A percentile compares a stretch with the other conserved stretches of the same genome.
phyloP scores from a whole-genome alignment of 2,113 vertebrate species.

The Tyto alba region DNA sequence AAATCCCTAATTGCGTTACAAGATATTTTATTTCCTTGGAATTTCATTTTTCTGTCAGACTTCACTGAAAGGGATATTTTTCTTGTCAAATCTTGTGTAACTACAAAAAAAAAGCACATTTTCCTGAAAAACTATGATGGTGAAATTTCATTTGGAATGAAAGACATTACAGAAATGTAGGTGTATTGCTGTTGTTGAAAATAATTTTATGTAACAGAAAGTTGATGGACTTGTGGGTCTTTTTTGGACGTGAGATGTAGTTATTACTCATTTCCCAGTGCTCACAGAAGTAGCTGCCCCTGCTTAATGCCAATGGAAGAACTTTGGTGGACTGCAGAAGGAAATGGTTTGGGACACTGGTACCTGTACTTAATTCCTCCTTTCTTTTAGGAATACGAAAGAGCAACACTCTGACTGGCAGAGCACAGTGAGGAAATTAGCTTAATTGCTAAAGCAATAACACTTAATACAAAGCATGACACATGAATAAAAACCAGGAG shows the following conservation, averaged over 20 bases:
- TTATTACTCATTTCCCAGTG: background rate
- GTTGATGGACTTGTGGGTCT: background rate
- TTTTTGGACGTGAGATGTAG: background rate
- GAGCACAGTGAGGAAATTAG: constrained; percentile 25
- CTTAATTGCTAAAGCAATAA: constrained; percentile 46
- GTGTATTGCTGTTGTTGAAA: constrained; percentile 43
- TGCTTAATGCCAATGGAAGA: background rate
- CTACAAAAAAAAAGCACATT: background rate
- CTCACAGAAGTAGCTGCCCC: background rate
- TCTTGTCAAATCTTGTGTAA: constrained; percentile 54
- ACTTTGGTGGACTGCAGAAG: background rate
- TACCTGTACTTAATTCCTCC: background rate
- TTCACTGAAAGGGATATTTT: constrained; percentile 54
- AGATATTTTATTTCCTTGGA: constrained; percentile 21
- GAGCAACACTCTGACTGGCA: background rate
- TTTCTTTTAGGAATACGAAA: background rate
- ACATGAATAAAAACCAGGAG: constrained; percentile 26
- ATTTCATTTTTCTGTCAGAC: constrained; percentile 49
- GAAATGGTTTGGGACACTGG: background rate
- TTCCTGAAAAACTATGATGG: background rate
- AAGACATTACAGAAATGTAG: constrained; percentile 42
- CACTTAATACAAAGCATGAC: constrained; percentile 26
- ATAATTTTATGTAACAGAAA: constrained; percentile 38
- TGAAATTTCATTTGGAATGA: constrained; percentile 38
- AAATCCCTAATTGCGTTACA: constrained; percentile 15